Evolutionary conservation across 2,113 vertebrate genomes (phyloP).

Genomic region (Rhizomys pruinosus): DNA sequence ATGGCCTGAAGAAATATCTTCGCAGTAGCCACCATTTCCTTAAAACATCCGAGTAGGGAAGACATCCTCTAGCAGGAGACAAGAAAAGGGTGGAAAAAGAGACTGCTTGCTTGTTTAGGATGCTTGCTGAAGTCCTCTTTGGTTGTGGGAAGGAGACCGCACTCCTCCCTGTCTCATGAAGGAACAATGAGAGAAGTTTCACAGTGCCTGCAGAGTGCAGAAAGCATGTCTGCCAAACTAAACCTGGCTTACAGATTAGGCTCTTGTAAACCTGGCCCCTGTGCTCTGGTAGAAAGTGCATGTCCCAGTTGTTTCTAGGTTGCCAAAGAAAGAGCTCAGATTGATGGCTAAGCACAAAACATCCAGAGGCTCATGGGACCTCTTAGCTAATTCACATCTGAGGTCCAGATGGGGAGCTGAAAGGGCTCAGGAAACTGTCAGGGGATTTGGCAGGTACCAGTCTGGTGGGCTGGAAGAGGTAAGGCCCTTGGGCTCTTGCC

Average conservation of each 20-base stretch:
- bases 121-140: neutral
- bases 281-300: neutral
- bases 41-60: slow-evolving; percentile 7
- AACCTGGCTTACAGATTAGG: neutral
- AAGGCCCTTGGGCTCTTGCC: neutral
- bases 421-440: neutral
- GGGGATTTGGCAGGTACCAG: neutral
- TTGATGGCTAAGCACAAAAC: neutral
- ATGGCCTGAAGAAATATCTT: neutral
- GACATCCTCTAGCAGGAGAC: neutral
- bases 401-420: neutral
- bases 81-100: neutral
- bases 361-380: neutral
- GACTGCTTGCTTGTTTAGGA: neutral
- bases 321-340: neutral
- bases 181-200: neutral
- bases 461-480: rapidly evolving
- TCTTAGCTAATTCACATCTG: neutral
- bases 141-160: neutral
- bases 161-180: neutral
- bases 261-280: neutral
- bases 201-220: neutral
- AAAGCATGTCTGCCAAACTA: neutral
- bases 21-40: neutral
- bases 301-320: neutral